phyloP scores from a whole-genome alignment of 2,888 invertebrate genomes.

The Eudemis profundana region DNA sequence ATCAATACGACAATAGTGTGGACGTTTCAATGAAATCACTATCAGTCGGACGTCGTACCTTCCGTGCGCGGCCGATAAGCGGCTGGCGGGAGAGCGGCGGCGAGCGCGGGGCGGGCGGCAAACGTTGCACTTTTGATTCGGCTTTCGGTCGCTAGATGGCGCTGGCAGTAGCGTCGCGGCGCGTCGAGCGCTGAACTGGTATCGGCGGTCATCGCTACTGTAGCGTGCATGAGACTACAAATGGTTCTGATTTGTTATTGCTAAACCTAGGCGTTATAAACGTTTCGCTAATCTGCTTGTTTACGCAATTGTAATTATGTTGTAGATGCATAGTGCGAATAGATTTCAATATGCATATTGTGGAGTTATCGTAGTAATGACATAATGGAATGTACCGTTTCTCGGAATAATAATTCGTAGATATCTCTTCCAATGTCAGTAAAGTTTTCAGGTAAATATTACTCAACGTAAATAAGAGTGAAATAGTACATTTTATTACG shows the following conservation, averaged over 20 bases:
- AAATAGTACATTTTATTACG: too few relatives aligned
- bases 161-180: conserved; percentile 53
- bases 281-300: conserved; percentile 18
- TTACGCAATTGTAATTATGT: conserved; percentile 21
- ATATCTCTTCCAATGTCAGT: conserved; percentile 9
- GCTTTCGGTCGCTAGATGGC: conserved; percentile 77
- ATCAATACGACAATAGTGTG: conserved; percentile 21
- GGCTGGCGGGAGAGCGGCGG: conserved; percentile 19
- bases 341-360: neutral
- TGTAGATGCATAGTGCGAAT: conserved; percentile 8
- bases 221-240: conserved; percentile 27
- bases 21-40: conserved; percentile 35
- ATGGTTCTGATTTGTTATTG: conserved; percentile 31
- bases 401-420: neutral
- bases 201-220: conserved; percentile 41
- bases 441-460: neutral
- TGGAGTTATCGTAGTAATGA: conserved; percentile 5
- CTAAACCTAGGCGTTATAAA: conserved; percentile 31
- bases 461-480: too few relatives aligned
- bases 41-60: conserved; percentile 35
- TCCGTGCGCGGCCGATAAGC: conserved; percentile 32
- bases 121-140: conserved; percentile 45
- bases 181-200: conserved; percentile 42
- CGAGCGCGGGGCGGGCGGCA: conserved; percentile 25
- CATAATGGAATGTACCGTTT: conserved; percentile 22